phyloP scores from a whole-genome alignment of 2,888 invertebrate genomes.

The Ypsolopha scabrella region DNA sequence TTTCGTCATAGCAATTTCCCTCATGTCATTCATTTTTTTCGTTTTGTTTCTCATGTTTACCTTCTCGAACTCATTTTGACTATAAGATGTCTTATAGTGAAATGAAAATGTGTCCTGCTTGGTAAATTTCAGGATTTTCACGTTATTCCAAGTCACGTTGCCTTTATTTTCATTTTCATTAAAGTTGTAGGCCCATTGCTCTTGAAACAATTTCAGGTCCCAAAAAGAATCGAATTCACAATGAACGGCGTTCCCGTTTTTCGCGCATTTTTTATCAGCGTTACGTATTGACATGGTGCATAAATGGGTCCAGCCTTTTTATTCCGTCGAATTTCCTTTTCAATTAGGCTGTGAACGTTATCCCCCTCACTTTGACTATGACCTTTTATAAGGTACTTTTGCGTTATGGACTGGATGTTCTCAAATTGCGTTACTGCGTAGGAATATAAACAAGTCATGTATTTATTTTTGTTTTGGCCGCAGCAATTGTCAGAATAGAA shows the following conservation, averaged over 20 bases:
- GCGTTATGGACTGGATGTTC: conserved; percentile 9
- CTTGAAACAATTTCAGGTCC: conserved; percentile 1
- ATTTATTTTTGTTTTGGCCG: conserved; percentile 10
- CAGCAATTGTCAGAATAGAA: conserved; percentile 10
- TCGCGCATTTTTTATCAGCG: conserved; percentile 7
- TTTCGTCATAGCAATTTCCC: conserved; percentile 4
- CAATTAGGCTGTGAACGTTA: conserved; percentile 9
- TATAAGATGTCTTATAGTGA: conserved; percentile 10
- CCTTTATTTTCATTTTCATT: conserved; percentile 7
- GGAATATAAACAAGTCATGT: conserved; percentile 4
- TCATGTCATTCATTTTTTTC: conserved; percentile 8
- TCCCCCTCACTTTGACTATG: conserved; percentile 13
- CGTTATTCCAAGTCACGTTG: conserved; percentile 4
- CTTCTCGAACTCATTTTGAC: conserved; percentile 1
- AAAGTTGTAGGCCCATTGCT: conserved; percentile 9
- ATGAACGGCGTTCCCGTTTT: conserved; percentile 8
- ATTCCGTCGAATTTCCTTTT: no score
- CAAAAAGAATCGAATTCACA: conserved; percentile 6
- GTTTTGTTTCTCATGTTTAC: conserved; percentile 10
- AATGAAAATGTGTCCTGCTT: conserved; percentile 8
- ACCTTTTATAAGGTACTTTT: conserved; percentile 11
- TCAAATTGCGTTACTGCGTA: conserved; percentile 6
- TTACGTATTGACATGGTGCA: conserved; percentile 7
- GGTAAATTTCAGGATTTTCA: conserved; percentile 4
- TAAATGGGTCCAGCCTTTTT: conserved; percentile 12